Percentiles rank a stretch among this genome's conserved stretches.
Conservation (phyloP, 2,888 invertebrate species). For the Epistrophe eligans region DNA sequence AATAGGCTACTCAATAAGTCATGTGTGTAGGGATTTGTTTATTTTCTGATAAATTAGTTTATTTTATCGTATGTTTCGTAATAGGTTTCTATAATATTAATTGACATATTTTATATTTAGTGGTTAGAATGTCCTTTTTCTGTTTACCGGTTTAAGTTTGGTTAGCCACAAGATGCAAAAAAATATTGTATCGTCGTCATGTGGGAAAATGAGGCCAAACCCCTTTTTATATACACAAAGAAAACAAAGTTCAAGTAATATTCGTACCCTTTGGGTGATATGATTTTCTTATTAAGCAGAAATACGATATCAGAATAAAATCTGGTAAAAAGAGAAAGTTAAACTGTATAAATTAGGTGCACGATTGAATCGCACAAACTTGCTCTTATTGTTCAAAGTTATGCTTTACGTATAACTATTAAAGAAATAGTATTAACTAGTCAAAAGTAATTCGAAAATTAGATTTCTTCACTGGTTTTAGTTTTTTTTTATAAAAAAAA, state of each 20-base stretch:
- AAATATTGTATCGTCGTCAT: not conserved
- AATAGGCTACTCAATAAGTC: not conserved
- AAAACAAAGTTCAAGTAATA: not conserved
- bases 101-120: slow-evolving; percentile 4
- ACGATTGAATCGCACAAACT: no score
- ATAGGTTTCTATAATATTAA: not conserved
- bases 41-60: slow-evolving; percentile 2
- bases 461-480: no score
- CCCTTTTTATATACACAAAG: not conserved
- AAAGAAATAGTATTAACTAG: no score
- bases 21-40: not conserved
- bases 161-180: not conserved
- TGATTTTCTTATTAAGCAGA: not conserved
- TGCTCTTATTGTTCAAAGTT: no score
- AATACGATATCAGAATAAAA: not conserved
- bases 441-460: no score
- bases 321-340: not conserved
- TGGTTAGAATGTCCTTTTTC: not conserved
- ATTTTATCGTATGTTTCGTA: not conserved
- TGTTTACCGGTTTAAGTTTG: not conserved
- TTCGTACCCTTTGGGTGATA: not conserved
- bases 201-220: not conserved
- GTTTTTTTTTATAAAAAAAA: no score
- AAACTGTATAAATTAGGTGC: no score
- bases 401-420: no score